Conservation (phyloP, 2,888 invertebrate genomes). For the Macrophya annulata region DNA sequence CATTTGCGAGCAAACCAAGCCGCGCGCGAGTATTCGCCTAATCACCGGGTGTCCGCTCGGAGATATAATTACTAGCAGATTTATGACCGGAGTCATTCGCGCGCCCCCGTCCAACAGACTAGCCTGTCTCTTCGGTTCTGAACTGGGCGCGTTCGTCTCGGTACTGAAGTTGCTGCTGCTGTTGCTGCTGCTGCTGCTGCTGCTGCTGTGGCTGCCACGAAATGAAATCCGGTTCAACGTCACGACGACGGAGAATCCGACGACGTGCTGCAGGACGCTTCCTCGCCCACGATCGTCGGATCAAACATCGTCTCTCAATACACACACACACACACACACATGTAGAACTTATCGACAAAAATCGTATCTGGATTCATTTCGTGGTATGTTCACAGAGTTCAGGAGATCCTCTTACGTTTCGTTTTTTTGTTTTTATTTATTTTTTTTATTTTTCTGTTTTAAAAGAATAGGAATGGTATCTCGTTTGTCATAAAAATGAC, state of each 20-base stretch:
- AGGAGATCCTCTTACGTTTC: no score
- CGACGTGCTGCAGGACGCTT: background rate
- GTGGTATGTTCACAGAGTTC: background rate
- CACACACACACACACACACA: background rate
- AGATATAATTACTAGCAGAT: constrained; percentile 55
- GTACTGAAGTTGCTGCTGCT: constrained; percentile 21
- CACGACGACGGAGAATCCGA: constrained; percentile 1
- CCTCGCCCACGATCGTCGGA: constrained; percentile 28
- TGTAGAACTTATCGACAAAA: background rate
- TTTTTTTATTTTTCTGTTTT: no score
- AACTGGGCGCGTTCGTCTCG: constrained; percentile 41
- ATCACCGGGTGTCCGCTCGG: constrained; percentile 55
- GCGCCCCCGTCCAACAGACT: constrained; percentile 42
- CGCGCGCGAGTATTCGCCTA: constrained; percentile 47
- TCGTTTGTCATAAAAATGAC: background rate
- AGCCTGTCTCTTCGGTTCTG: constrained; percentile 42
- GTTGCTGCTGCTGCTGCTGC: background rate
- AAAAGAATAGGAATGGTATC: background rate
- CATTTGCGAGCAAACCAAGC: constrained; percentile 44
- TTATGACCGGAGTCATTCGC: constrained; percentile 56
- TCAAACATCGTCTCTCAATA: constrained; percentile 23
- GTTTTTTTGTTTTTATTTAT: no score
- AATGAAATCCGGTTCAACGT: constrained; percentile 45
- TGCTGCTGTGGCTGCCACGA: constrained; percentile 31
- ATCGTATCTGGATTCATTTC: constrained; percentile 3